phyloP scores from a whole-genome alignment of 2,888 invertebrate species.

The Argynnis bischoffii region DNA sequence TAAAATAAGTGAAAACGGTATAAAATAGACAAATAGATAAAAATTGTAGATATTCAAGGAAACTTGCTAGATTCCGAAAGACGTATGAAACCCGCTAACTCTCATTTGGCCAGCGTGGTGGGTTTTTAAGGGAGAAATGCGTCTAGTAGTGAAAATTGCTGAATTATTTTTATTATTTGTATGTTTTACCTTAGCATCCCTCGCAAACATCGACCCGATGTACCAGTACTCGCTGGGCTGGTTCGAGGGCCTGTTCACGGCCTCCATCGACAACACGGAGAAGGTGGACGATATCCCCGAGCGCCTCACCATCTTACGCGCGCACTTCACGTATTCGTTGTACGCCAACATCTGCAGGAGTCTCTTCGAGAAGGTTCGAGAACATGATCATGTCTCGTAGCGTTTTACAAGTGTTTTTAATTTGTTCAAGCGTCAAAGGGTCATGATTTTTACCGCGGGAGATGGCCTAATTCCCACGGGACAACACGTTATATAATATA shows the following conservation, averaged over 20 bases:
- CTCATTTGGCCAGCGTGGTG: too few species aligned
- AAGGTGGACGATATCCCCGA: conserved; percentile 90
- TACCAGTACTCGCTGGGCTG: conserved; percentile 97
- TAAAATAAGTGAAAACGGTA: too few species aligned
- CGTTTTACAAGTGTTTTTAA: too few species aligned
- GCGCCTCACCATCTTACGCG: conserved; percentile 88
- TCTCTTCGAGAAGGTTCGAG: conserved; percentile 91
- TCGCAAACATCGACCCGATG: conserved; percentile 97
- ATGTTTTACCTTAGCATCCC: conserved; percentile 82
- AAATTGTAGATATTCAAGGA: too few species aligned
- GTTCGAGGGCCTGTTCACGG: conserved; percentile 94
- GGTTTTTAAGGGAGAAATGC: too few species aligned
- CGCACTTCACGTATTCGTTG: conserved; percentile 93
- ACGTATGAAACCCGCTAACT: too few species aligned
- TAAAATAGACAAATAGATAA: too few species aligned
- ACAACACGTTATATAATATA: too few species aligned
- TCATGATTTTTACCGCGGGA: too few species aligned
- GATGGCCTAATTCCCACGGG: too few species aligned
- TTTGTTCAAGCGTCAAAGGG: too few species aligned
- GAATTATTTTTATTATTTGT: background rate
- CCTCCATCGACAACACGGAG: conserved; percentile 93
- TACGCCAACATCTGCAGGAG: conserved; percentile 96
- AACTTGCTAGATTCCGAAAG: too few species aligned
- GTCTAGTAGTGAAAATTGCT: background rate
- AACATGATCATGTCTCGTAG: background rate